Evolutionary conservation across 2,113 vertebrate species (phyloP).

Genomic region (Ophthalmolycus amberensis): DNA sequence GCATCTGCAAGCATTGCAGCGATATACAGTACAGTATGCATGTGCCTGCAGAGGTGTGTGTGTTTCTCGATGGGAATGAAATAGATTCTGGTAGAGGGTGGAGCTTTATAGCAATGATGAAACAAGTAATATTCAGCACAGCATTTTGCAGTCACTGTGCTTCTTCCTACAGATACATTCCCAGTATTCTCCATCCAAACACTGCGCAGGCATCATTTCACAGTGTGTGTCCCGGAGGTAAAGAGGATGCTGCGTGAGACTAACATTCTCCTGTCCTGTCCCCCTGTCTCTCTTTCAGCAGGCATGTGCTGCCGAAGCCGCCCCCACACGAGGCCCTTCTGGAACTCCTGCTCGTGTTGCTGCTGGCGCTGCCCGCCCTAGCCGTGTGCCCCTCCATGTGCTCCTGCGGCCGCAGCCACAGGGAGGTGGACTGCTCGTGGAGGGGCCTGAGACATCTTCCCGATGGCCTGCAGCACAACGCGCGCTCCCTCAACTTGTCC

Average conservation of each 20-base stretch:
- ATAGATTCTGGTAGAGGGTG: slow-evolving; percentile 6
- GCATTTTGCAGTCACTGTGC: slow-evolving; percentile 24
- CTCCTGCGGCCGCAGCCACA: slow-evolving; percentile 88
- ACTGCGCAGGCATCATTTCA: slow-evolving; percentile 17
- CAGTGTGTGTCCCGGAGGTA: background rate
- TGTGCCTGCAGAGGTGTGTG: background rate
- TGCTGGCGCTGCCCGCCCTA: slow-evolving; percentile 77
- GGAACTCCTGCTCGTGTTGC: slow-evolving; percentile 84
- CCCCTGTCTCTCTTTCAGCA: slow-evolving; percentile 52
- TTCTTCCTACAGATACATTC: background rate
- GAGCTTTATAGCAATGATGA: slow-evolving; percentile 14
- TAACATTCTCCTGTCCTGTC: slow-evolving; percentile 22
- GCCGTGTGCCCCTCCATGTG: slow-evolving; percentile 90
- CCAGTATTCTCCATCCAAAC: slow-evolving; percentile 6
- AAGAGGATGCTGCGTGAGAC: slow-evolving; percentile 8
- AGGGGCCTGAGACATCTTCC: slow-evolving; percentile 89
- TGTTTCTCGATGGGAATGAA: background rate
- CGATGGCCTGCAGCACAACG: slow-evolving; percentile 90
- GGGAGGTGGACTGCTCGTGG: slow-evolving; percentile 94
- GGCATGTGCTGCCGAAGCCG: slow-evolving; percentile 86
- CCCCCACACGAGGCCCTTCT: slow-evolving; percentile 65
- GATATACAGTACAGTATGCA: slow-evolving; percentile 14
- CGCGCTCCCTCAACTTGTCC: slow-evolving; percentile 92
- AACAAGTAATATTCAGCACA: slow-evolving; percentile 31
- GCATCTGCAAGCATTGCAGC: slow-evolving; percentile 35